A percentile compares a stretch with the other conserved stretches of the same genome.
These are phyloP conservation scores for Caerostris darwini DNA, from an alignment of 1,140 invertebrate species.

Conservation along the genomic window DNA sequence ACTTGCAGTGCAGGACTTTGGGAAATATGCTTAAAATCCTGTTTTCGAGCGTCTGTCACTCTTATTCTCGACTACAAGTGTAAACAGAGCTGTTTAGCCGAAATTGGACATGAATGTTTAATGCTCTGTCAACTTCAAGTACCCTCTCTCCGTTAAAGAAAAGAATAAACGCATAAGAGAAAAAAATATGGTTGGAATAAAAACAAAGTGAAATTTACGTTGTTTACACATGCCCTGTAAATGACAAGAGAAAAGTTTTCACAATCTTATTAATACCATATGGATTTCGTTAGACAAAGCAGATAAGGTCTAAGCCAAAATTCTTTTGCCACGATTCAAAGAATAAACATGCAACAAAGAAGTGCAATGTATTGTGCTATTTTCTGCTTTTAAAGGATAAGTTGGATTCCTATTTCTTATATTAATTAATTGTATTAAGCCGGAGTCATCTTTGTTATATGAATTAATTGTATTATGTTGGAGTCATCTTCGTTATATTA, in stretches of 20 bases:
- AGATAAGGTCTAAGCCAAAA: too few relatives aligned
- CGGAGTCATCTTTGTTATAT: too few relatives aligned
- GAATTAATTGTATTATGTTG: too few relatives aligned
- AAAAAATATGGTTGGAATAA: not conserved
- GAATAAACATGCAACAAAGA: too few relatives aligned
- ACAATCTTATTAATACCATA: not conserved
- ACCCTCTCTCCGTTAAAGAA: not conserved
- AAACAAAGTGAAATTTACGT: not conserved
- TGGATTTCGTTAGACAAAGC: not conserved
- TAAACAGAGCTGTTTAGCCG: not conserved
- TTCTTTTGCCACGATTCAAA: too few relatives aligned
- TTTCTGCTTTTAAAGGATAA: too few relatives aligned
- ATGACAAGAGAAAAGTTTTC: not conserved
- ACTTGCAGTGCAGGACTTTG: not conserved
- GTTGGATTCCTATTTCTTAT: too few relatives aligned
- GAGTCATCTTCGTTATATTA: too few relatives aligned
- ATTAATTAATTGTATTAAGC: too few relatives aligned
- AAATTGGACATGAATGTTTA: slow-evolving; percentile 30
- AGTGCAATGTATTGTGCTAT: too few relatives aligned
- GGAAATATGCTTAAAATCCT: not conserved
- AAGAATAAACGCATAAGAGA: not conserved
- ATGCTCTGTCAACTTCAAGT: slow-evolving; percentile 15
- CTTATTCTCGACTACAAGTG: slow-evolving; percentile 18
- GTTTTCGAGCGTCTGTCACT: not conserved
- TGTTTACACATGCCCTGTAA: slow-evolving; percentile 5